Conservation (phyloP, 2,797 vertebrate genomes). For the Bufotes viridis region DNA sequence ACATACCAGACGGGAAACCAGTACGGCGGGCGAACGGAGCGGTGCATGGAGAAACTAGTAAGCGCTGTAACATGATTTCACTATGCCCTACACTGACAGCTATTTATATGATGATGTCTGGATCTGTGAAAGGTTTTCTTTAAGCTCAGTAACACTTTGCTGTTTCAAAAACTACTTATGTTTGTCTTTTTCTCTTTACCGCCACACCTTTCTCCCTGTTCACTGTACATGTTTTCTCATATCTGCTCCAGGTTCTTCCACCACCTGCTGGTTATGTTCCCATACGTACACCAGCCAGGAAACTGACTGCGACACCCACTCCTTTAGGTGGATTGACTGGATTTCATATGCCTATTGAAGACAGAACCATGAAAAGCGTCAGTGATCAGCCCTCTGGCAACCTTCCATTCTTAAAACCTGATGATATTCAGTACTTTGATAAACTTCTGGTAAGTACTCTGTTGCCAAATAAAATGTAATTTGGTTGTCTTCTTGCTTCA, state of each 20-base stretch:
- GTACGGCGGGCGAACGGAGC: too few relatives aligned
- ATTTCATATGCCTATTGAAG: slow-evolving; percentile 98
- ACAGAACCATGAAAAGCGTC: slow-evolving; percentile 93
- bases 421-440: slow-evolving; percentile 99
- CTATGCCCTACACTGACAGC: too few relatives aligned
- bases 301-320: slow-evolving; percentile 94
- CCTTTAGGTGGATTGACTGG: slow-evolving; percentile 97
- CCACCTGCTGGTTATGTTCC: slow-evolving; percentile 97
- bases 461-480: background rate
- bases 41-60: too few relatives aligned
- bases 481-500: too few relatives aligned
- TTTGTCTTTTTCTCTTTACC: background rate
- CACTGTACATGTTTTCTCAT: background rate
- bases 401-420: slow-evolving; percentile 97
- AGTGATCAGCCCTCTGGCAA: slow-evolving; percentile 98
- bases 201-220: background rate
- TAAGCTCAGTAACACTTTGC: too few relatives aligned
- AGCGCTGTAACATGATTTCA: too few relatives aligned
- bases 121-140: too few relatives aligned
- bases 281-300: slow-evolving; percentile 96
- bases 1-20: too few relatives aligned
- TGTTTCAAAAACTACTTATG: background rate
- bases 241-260: slow-evolving; percentile 84
- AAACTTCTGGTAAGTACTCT: slow-evolving; percentile 87
- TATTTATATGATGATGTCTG: too few relatives aligned